Base-by-base conservation (phyloP, 2,797 vertebrate genomes). In the Catamblyrhynchus diadema region DNA sequence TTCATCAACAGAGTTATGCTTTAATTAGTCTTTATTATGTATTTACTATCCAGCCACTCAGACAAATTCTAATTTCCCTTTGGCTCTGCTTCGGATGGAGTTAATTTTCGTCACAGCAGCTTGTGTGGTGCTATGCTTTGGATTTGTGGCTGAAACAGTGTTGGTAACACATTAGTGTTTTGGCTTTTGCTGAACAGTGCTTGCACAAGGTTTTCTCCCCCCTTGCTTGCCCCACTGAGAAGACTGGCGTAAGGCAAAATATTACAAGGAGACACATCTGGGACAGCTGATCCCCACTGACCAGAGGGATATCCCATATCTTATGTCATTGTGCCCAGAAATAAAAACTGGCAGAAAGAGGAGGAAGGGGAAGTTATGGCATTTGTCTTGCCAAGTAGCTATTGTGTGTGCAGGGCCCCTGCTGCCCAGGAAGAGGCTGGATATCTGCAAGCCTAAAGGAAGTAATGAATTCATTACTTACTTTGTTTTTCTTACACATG, bases 321-420 rank as follows among this genome's bases (percentile, higher is more conserved):
- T 0, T 24, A 3, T 65, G 47, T 14, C 9, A 2, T 5, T 13
- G 6, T 65, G 41, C 45, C 67, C 61, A 91, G 37, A 60, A 59
- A 23, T 32, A 66, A 72, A 88, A 88, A 27, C 27, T 62, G 21
- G 5, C 7, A 10, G 20, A 65, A 88, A 59, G 41, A 69, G 53
- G 24, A n/a, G 44, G 21, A 82, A 87, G 10, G 17, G 14, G 7
- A 35, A 84, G 32, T 45, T 53, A 13, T 0, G 0, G 10, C 1
- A 0, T 57, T 86, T 91, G 18, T 47, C 39, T 80, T 66, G 25
- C 33, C 33, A 67, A 28, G 15, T 62, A 71, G 32, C 30, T 13
- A 2, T 2, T 69, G 21, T 3, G 2, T 50, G 23, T 82, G 25
- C 35, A 69, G 62, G 73, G 59, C 33, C 8, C n/a, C 35, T 87